Evolutionary conservation across 37 sponge, comb jelly and placozoan species (phyloP).

Genomic region (Crambe crambe): DNA sequence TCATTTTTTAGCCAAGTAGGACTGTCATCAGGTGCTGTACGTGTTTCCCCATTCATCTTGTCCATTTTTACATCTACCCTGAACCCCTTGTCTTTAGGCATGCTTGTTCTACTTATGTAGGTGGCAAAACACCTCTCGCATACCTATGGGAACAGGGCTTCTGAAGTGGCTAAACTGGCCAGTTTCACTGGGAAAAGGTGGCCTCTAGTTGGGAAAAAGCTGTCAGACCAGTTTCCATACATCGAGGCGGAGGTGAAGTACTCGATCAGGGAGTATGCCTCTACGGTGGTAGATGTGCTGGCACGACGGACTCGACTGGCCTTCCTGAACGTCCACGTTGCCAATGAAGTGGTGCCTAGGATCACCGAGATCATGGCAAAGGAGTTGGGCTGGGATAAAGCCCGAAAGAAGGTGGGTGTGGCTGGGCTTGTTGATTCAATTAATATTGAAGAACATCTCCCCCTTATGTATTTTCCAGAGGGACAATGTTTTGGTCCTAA

Average conservation of each 20-base stretch:
- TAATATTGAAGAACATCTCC: no score
- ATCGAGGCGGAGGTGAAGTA: slow-evolving; percentile 96
- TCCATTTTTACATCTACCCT: no score
- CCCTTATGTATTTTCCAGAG: no score
- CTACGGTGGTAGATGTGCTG: slow-evolving; percentile 87
- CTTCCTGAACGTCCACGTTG: slow-evolving; percentile 96
- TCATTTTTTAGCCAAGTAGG: no score
- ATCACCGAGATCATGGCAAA: slow-evolving; percentile 92
- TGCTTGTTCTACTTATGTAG: no score
- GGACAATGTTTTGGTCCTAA: neutral
- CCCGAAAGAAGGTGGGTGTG: slow-evolving; percentile 26
- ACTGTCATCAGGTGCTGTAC: no score
- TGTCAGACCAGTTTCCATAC: slow-evolving; percentile 94
- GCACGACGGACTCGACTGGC: slow-evolving; percentile 94
- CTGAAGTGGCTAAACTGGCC: slow-evolving; percentile 88
- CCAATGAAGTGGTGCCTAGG: slow-evolving; percentile 88
- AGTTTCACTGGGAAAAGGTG: slow-evolving; percentile 88
- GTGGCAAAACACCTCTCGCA: slow-evolving; percentile 88
- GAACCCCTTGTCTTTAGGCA: no score
- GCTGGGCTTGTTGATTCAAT: no score
- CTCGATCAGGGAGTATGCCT: slow-evolving; percentile 92
- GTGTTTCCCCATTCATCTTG: neutral
- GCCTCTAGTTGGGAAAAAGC: slow-evolving; percentile 89
- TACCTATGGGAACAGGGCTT: slow-evolving; percentile 93
- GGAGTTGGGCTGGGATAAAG: slow-evolving; percentile 89